Percentiles rank a stretch among this genome's conserved stretches.
phyloP scores from a whole-genome alignment of 2,888 invertebrate genomes.

The Brenthis ino region DNA sequence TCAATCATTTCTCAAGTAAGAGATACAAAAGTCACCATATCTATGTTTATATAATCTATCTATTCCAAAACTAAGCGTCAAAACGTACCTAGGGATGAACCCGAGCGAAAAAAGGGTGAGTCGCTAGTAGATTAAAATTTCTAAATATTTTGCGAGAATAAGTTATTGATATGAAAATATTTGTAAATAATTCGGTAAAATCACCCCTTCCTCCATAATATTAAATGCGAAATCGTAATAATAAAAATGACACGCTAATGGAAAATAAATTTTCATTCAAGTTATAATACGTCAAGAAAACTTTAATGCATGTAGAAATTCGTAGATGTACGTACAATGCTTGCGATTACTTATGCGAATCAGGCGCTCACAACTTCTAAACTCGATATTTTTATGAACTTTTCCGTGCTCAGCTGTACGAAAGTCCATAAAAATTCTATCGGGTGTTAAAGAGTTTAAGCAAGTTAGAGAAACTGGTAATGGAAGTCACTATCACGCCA shows the following conservation, averaged over 20 bases:
- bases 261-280: conserved; percentile 9
- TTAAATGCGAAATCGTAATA: too few relatives aligned
- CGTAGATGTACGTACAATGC: conserved; percentile 29
- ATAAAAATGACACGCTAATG: neutral
- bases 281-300: conserved; percentile 19
- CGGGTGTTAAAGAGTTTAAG: conserved; percentile 48
- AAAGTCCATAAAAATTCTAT: conserved; percentile 60
- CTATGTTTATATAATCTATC: too few relatives aligned
- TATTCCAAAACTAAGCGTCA: too few relatives aligned
- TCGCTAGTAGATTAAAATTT: too few relatives aligned
- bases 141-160: too few relatives aligned
- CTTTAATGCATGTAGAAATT: conserved; percentile 31
- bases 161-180: too few relatives aligned
- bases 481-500: conserved; percentile 51
- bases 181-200: too few relatives aligned
- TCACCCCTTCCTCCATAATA: too few relatives aligned
- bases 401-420: conserved; percentile 36
- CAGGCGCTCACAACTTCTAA: conserved; percentile 42
- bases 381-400: conserved; percentile 44
- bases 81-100: too few relatives aligned
- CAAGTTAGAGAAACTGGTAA: conserved; percentile 45
- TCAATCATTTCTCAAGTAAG: too few relatives aligned
- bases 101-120: too few relatives aligned
- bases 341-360: conserved; percentile 43
- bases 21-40: too few relatives aligned